Evolutionary conservation across 1,140 invertebrate genomes (phyloP), one percentile per base, ranked within the genome.

Genomic region (Drosophila funebris): DNA sequence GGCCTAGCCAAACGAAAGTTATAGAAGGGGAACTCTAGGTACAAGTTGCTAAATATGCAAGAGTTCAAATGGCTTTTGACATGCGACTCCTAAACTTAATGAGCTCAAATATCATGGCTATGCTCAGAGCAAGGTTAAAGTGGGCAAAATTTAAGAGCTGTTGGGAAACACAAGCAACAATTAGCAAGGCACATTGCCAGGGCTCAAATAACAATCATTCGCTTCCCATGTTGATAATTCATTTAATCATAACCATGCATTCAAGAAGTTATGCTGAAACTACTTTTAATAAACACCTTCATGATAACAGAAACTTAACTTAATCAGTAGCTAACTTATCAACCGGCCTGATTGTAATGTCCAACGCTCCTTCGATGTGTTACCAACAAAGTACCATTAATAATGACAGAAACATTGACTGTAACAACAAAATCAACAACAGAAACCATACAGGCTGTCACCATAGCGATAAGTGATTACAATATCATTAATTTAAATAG

Each of bases 401-500:
- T 70, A 64, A 43, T 64, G 67, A 56, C 44, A 29, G 48, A 14
- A 57, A 36, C 43, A 58, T 43, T 29, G 37, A 60, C 16, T 16
- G 18, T 27, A 20, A 68, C 11, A 60, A 9, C 16, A 18, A 52
- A 41, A 18, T 27, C 54, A 37, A 39, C 46, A 80, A 60, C 31
- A 52, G 41, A 57, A 29, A 48, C 43, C 71, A 57, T 27, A 27
- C 44, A 73, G 50, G 66, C 73, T 85, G 81, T 85, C 76, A 80
- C 73, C 57, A 84, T 80, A 37, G 46, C 81, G 56, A 77, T 77
- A 80, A 77, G 67, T 72, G 62, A 85, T 80, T 73, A 74, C 69
- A 85, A 74, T 74, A 54, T 74, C 77, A 85, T 77, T 85, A 85
- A 85, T 74, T 71, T 60, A 85, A 84, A 77, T 58, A 44, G 69